These are phyloP conservation scores for Bombyx mori DNA, from an alignment of 1,140 invertebrate genomes.

Conservation along the genomic window ASM3026992v2 NC_085133.1:9845001-9845500, in stretches of 20 bases:
- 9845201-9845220: conserved; percentile 6
- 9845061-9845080: no score
- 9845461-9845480: conserved; percentile 11
- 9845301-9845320: background rate
- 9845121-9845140: no score
- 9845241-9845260: background rate
- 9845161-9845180: no score
- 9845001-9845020: no score
- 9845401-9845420: conserved; percentile 1
- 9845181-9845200: no score
- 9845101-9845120: conserved; percentile 10
- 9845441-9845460: conserved; percentile 16
- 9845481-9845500: conserved; percentile 20
- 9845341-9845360: background rate
- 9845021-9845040: no score
- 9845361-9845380: background rate
- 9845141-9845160: no score
- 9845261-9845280: background rate
- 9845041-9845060: no score
- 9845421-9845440: conserved; percentile 9
- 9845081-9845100: conserved; percentile 1
- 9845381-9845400: background rate
- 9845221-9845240: conserved; percentile 8
- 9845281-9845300: background rate
- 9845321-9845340: background rate